These are phyloP conservation scores for Megalonaias nervosa DNA, from an alignment of 1,140 invertebrate species.

Conservation along the genomic window DNA sequence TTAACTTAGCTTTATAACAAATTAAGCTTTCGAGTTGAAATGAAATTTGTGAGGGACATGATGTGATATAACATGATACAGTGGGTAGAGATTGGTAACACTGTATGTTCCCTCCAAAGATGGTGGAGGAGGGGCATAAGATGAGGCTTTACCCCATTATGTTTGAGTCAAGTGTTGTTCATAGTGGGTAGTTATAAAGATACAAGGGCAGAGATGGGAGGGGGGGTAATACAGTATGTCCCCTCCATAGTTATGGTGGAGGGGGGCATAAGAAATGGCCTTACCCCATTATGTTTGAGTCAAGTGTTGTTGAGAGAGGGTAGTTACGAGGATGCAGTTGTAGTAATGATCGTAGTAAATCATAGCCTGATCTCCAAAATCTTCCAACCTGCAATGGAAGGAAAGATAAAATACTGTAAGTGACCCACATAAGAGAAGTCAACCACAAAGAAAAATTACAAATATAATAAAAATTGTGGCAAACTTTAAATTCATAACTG, in stretches of 20 bases:
- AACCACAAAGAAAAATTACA: too few species aligned
- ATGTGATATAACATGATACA: too few species aligned
- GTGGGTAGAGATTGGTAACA: too few species aligned
- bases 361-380: conserved; percentile 81
- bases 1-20: too few species aligned
- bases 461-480: too few species aligned
- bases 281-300: conserved; percentile 65
- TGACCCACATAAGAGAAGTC: too few species aligned
- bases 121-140: background rate
- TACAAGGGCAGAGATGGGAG: conserved; percentile 6
- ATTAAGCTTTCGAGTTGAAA: too few species aligned
- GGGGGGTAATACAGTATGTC: conserved; percentile 63
- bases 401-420: too few species aligned
- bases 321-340: conserved; percentile 58
- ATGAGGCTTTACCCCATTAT: conserved; percentile 57
- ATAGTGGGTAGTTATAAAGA: too few species aligned
- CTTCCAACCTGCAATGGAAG: conserved; percentile 74
- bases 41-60: too few species aligned
- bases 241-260: background rate
- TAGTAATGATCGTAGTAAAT: conserved; percentile 73
- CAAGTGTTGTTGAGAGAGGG: conserved; percentile 48
- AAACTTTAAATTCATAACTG: too few species aligned
- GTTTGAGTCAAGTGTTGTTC: conserved; percentile 23
- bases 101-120: background rate
- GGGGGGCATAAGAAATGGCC: conserved; percentile 1